Base-by-base conservation (phyloP, 2,797 vertebrate genomes). In the Poeciliopsis infans region DNA sequence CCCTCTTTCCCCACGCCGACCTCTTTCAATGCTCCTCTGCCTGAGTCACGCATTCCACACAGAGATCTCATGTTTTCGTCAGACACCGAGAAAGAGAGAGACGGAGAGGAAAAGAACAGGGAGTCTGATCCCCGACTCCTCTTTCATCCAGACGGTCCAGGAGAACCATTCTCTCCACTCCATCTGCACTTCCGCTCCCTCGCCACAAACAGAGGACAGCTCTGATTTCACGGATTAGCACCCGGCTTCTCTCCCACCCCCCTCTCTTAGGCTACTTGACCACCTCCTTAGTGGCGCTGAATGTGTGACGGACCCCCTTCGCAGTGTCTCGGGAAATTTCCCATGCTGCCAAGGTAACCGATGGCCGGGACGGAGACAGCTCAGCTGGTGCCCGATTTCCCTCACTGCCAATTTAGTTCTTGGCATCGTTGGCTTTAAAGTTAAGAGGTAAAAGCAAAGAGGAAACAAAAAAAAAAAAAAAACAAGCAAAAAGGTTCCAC, bases 1-100 rank as follows among this genome's bases (percentile, higher is more conserved):
- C 81, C 81, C 85, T 89, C 77, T 89, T 89, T 85, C 88, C 68
- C 80, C 84, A 31, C 3, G 75, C 85, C 86, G 83, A 79, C 55
- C 79, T 23, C 76, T 77, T 86, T 81, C 77, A 85, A 46, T 69
- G 79, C 81, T 85, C 72, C 79, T 87, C 64, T 79, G 90, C 80
- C 86, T 95, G 94, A 94, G 91, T 94, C 93, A 95, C 86, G 83
- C 92, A 94, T 94, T 94, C 92, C 93, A 84, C 85, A 71, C 74
- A 0, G 51, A 89, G 82, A 74, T 72, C 87, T 94, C 92, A 88
- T 87, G 84, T 88, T 83, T 73, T 82, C 80, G 59, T 64, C 78
- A 82, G 79, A 83, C 81, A 79, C 43, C 75, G 53, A 59, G 78
- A 77, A 76, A 75, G 79, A 77, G 77, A 75, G 25, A 12, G 76